Evolutionary conservation across 2,113 vertebrate species (phyloP).

Genomic region (Thunnus thynnus): DNA sequence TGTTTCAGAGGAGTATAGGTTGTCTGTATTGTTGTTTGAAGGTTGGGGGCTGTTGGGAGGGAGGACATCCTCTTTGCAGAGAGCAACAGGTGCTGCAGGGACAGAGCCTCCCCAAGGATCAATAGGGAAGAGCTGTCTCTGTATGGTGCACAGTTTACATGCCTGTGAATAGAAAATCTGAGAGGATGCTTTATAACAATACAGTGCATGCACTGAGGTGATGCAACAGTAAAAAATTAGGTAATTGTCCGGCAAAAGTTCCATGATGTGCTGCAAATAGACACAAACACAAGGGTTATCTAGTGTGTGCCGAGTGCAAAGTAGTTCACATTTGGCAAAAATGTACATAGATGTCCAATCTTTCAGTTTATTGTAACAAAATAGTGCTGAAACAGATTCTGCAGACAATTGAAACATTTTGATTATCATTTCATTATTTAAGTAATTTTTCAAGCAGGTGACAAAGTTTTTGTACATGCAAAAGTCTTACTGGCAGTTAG

Average conservation of each 20-base stretch:
- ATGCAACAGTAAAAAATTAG: background rate
- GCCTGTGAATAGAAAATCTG: constrained; percentile 24
- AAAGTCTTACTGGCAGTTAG: no score
- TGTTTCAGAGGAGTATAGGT: constrained; percentile 40
- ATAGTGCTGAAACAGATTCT: no score
- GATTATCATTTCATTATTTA: no score
- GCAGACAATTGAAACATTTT: no score
- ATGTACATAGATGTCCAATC: no score
- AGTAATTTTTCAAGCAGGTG: no score
- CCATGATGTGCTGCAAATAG: constrained; percentile 2
- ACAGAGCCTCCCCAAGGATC: constrained; percentile 33
- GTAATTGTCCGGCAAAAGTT: background rate
- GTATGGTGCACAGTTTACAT: constrained; percentile 18
- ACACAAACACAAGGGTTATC: background rate
- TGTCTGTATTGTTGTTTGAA: constrained; percentile 48
- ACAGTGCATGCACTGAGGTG: background rate
- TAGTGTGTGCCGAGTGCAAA: no score
- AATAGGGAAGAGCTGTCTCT: constrained; percentile 30
- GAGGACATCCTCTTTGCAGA: constrained; percentile 52
- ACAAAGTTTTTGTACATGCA: no score
- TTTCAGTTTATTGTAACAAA: no score
- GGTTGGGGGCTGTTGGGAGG: constrained; percentile 21
- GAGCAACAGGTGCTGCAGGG: constrained; percentile 62
- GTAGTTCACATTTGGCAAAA: no score
- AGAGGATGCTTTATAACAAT: constrained; percentile 13